Conservation (phyloP, 2,888 invertebrate species). For the Oligia latruncula region DNA sequence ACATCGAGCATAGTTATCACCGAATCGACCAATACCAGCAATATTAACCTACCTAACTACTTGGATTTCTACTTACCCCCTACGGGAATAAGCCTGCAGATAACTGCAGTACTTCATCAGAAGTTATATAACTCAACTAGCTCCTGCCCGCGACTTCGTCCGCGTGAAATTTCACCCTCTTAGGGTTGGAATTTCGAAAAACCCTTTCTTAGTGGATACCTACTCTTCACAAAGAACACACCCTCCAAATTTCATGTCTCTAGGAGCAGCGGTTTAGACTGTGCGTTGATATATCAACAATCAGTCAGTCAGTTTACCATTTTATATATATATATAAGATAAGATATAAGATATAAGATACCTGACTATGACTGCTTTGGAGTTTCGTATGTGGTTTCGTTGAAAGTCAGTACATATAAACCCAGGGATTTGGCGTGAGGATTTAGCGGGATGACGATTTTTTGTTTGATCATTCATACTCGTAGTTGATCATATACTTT, state of each 20-base stretch:
- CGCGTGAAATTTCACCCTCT: too few species aligned
- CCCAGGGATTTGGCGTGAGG: not conserved
- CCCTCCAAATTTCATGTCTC: too few species aligned
- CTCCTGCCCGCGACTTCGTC: too few species aligned
- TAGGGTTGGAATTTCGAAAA: too few species aligned
- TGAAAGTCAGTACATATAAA: constrained; percentile 6
- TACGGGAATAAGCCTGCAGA: constrained; percentile 4
- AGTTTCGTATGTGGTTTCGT: constrained; percentile 6
- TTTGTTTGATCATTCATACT: not conserved
- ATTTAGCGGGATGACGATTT: not conserved
- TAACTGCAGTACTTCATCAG: constrained; percentile 32
- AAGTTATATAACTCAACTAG: constrained; percentile 44
- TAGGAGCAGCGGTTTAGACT: too few species aligned
- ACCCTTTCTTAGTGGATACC: too few species aligned
- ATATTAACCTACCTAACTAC: not conserved
- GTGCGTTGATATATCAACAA: too few species aligned
- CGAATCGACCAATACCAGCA: constrained; percentile 9
- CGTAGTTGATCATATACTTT: too few species aligned
- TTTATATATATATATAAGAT: too few species aligned
- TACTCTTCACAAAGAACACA: too few species aligned
- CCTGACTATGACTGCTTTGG: constrained; percentile 21
- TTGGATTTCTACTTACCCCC: not conserved
- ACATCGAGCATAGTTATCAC: not conserved
- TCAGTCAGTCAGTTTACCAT: too few species aligned
- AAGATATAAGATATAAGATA: too few species aligned